Conservation (phyloP, 2,113 vertebrate genomes). For the Chaetops frenatus region DNA sequence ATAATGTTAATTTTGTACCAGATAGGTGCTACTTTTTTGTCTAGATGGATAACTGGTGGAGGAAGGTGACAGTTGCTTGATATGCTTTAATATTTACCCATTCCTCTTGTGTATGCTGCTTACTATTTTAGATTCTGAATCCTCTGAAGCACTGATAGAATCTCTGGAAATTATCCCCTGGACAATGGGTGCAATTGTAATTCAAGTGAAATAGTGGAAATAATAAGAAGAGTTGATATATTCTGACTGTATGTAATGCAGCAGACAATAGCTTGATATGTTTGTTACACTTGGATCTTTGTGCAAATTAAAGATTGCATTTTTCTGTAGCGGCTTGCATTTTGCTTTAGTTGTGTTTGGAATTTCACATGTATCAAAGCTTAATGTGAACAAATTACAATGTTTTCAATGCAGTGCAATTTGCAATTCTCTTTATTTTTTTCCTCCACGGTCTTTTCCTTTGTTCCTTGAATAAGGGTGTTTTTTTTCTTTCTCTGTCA, state of each 20-base stretch:
- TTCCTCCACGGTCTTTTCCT: not conserved
- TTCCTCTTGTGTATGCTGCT: not conserved
- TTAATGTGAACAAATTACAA: not conserved
- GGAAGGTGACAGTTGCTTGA: not conserved
- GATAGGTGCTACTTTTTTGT: not conserved
- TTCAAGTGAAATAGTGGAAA: conserved; percentile 9
- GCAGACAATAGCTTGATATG: not conserved
- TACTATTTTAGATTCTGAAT: not conserved
- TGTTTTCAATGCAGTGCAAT: not conserved
- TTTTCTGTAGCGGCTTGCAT: not conserved
- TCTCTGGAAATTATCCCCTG: not conserved
- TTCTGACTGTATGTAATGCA: not conserved
- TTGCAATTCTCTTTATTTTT: not conserved
- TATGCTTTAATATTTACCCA: not conserved
- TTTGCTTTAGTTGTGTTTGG: not conserved
- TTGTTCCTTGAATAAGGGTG: not conserved
- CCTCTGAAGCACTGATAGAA: not conserved
- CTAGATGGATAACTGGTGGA: not conserved
- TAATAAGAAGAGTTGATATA: not conserved
- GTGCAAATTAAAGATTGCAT: not conserved
- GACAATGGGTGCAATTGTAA: not conserved
- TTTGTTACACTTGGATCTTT: not conserved
- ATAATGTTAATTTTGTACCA: not conserved
- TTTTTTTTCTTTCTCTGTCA: not conserved
- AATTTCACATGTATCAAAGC: not conserved